Evolutionary conservation across 1,140 invertebrate species (phyloP).

Genomic region (Dendroctonus ponderosae): DNA sequence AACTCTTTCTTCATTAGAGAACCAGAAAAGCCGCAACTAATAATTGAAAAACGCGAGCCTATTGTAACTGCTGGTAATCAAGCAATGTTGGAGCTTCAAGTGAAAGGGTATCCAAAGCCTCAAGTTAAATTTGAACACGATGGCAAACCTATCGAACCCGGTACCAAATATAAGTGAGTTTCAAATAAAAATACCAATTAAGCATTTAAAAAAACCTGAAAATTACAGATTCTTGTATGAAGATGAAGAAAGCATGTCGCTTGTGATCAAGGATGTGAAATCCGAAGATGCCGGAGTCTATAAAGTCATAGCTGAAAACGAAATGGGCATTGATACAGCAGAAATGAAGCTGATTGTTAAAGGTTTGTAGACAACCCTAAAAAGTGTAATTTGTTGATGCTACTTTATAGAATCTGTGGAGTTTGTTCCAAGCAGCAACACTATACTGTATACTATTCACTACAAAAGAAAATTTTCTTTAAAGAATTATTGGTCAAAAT

Average conservation of each 20-base stretch:
- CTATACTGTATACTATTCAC: too few species aligned
- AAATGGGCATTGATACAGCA: slow-evolving; percentile 78
- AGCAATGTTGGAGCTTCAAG: slow-evolving; percentile 92
- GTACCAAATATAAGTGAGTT: slow-evolving; percentile 75
- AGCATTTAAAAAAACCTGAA: background rate
- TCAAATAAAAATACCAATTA: background rate
- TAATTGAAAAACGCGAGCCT: slow-evolving; percentile 70
- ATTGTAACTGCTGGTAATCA: slow-evolving; percentile 81
- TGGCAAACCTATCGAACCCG: slow-evolving; percentile 75
- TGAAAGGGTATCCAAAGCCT: slow-evolving; percentile 93
- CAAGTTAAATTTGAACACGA: slow-evolving; percentile 86
- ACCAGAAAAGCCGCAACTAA: slow-evolving; percentile 75
- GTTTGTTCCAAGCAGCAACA: too few species aligned
- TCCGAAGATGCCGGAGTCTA: slow-evolving; percentile 83
- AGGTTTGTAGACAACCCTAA: slow-evolving; percentile 45
- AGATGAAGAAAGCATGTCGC: slow-evolving; percentile 85
- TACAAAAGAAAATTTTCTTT: too few species aligned
- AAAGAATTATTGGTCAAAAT: too few species aligned
- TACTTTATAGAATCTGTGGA: too few species aligned
- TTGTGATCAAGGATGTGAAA: slow-evolving; percentile 87
- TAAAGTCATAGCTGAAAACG: slow-evolving; percentile 80
- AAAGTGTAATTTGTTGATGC: too few species aligned
- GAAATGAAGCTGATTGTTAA: slow-evolving; percentile 76
- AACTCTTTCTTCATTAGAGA: slow-evolving; percentile 55
- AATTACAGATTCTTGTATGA: slow-evolving; percentile 76